Base-by-base conservation (phyloP, 2,113 vertebrate genomes). In the Coryphaenoides rupestris region DNA sequence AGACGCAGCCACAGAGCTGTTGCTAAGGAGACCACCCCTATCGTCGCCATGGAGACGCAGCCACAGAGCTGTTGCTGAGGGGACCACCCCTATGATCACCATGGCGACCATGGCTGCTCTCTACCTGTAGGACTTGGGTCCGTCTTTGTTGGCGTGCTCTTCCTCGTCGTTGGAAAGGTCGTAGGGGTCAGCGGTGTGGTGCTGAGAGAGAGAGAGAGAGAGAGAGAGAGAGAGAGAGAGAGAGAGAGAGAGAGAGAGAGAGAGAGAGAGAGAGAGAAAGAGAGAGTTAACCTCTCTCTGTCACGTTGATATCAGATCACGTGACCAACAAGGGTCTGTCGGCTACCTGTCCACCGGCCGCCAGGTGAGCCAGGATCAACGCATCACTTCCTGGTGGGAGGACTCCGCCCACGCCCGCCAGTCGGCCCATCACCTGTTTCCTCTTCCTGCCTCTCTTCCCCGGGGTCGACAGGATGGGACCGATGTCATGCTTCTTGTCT, bases 401-500 rank as follows among this genome's bases (percentile, higher is more conserved):
- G 10, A 89, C 69, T 5, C 79, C 75, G 1, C 86, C 79, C 16
- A 81, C 68, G 56, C 86, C 74, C 0, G 69, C 16, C 19, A 79
- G 64, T 60, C 89, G 68, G 24, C 72, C 26, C 87, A 91, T 81
- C 83, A 77, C 3, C 57, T 89, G 87, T 65, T 90, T 92, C 84
- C 89, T 90, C 79, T 92, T 92, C 57, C 89, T 83, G 59, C 90
- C 89, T 58, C 90, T 83, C 74, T 92, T 92, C 3, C 88, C 86
- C 15, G 88, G 87, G 0, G 81, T 75, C 0, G 84, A 78, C 87
- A 92, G 90, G 47, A 89, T 83, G n/a, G 89, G 81, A 14, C 92
- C 88, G n/a, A 93, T 88, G 10, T 95, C 93, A 9, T 95, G 93
- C 78, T 96, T 96, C 84, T 97, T 95, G 73, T 96, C 96, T 80